These are phyloP conservation scores for Tragulus kanchil DNA, from an alignment of 2,113 vertebrate genomes.

Conservation along the genomic window DNA sequence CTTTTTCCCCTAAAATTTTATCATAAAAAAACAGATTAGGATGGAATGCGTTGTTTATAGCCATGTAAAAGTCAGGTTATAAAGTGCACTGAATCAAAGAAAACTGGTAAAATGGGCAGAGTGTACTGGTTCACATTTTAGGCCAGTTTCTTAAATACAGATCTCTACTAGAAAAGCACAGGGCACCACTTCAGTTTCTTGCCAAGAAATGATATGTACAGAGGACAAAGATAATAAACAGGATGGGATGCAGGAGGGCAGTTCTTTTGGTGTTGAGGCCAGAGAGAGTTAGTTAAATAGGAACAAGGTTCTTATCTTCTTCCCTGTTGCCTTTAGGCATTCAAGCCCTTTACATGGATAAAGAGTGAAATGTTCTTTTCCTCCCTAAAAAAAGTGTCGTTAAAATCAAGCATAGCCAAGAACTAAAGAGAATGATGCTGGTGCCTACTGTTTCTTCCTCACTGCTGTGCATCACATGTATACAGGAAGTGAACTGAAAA, in stretches of 20 bases:
- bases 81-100: neutral
- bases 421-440: slow-evolving; percentile 1
- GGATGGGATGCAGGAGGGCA: neutral
- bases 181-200: neutral
- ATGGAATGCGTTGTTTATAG: neutral
- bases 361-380: neutral
- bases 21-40: neutral
- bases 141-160: neutral
- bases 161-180: neutral
- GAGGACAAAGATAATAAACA: neutral
- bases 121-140: neutral
- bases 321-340: neutral
- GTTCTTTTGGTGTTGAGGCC: slow-evolving; percentile 39
- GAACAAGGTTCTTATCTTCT: slow-evolving; percentile 42
- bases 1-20: neutral
- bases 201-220: neutral
- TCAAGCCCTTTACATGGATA: neutral
- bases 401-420: slow-evolving; percentile 24
- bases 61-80: neutral
- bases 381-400: neutral
- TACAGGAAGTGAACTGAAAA: neutral
- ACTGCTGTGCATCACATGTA: neutral
- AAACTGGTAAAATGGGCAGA: neutral
- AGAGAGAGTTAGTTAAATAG: slow-evolving; percentile 39
- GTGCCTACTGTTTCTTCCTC: neutral